Base-by-base conservation (phyloP, 2,888 invertebrate species). In the Brachylomia viminalis region DNA sequence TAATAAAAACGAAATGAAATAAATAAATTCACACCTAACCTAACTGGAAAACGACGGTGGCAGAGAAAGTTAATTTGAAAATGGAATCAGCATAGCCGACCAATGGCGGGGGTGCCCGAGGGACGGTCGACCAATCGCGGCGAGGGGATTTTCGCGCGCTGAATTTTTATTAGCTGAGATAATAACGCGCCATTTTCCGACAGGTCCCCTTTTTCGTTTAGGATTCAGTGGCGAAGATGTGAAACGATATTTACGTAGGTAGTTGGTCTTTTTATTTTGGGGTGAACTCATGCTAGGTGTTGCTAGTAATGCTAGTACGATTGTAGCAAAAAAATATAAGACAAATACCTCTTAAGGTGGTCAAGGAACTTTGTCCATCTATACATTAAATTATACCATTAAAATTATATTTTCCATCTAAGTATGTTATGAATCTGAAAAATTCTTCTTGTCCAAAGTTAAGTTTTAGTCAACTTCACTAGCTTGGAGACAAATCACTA, bases 61-160 rank as follows among this genome's bases (percentile, higher is more conserved):
- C 94, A 94, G 95, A 93, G 96, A 96, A 95, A 96, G 95, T 96
- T 95, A 96, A 96, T 96, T 96, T 95, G 95, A 96, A 96, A 96
- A 96, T 95, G 96, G 95, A 94, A 96, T 96, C 95, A 96, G 94
- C 94, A 94, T 88, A 89, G 85, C 86, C 93, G 90, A 90, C 96
- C 96, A 96, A 96, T 96, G 91, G 93, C 89, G 92, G 81, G 85
- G 87, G 88, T 89, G 91, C 93, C 90, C 93, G 87, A 88, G 95
- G 95, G 94, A 92, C 91, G 89, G 90, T 79, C 91, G 91, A 82
- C 96, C 95, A 96, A 96, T 96, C 90, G 90, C 88, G 85, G 87
- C 88, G 90, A 89, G 82, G 89, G 92, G 93, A 95, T 95, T 95
- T 96, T 95, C 96, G 96, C 96, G 96, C 95, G 95, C 95, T 95